Evolutionary conservation across 2,113 vertebrate species (phyloP), one percentile per base, ranked within the genome.

Genomic region (Dolichallabes microphthalmus): DNA sequence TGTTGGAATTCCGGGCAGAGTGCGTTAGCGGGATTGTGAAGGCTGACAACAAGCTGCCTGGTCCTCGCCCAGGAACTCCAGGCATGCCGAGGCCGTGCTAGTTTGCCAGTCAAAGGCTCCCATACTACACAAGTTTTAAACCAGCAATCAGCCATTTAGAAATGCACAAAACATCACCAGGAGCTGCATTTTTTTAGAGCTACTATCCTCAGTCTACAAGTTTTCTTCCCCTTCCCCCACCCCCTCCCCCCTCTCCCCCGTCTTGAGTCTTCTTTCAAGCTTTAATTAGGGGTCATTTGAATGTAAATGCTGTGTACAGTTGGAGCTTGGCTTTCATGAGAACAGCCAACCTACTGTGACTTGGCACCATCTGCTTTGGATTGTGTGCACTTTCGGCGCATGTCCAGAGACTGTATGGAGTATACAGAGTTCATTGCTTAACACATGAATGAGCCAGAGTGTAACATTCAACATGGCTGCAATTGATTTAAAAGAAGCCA

Each of bases 1-100:
- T 91, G 90, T 92, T 93, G 89, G 89, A 91, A 94, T 94, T 94
- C 91, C 91, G 88, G 86, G 25, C 71, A 17, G 88, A 80, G 87
- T 88, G 86, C 82, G 86, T 88, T 90, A 87, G 87, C 80, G 88
- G 90, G 90, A 89, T 61, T 87, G 78, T 82, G 88, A 79, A 75
- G 90, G 68, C 68, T 71, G 25, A 64, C n/a, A 84, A 58, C 11
- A 35, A 75, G 55, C 25, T 39, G 30, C 68, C 55, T 75, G 35
- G 61, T 30, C 78, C 78, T 85, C 50, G 15, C 77, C 52, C 84
- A 82, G 60, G 79, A 81, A 84, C 82, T 87, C 60, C 15, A 83
- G 84, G 82, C 82, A 76, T 10, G 35, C 69, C 50, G 53, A 73
- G 82, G 50, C 53, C 45, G 20, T 12, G 50, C 45, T 35, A n/a